phyloP scores from a whole-genome alignment of 2,797 vertebrate genomes.

The Gallirallus australis region DNA sequence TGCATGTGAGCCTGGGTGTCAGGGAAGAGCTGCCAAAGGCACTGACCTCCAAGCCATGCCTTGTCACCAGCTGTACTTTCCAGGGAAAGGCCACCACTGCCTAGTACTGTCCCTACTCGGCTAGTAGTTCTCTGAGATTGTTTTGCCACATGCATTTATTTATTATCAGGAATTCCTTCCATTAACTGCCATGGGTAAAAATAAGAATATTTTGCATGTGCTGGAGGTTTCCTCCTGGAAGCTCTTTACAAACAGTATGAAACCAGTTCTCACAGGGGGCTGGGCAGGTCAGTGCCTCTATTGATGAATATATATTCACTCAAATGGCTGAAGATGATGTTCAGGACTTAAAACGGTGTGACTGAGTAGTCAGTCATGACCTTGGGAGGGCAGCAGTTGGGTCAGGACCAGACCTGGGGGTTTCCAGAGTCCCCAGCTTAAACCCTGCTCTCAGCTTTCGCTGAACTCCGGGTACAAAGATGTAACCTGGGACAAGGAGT shows the following conservation, averaged over 20 bases:
- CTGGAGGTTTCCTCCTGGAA: not conserved
- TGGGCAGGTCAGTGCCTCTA: not conserved
- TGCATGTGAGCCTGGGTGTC: not conserved
- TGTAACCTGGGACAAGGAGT: not conserved
- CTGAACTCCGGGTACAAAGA: fast-evolving
- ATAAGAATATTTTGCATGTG: not conserved
- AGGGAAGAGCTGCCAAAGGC: not conserved
- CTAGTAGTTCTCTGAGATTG: not conserved
- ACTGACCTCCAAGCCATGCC: not conserved
- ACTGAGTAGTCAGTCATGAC: not conserved
- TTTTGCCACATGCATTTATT: not conserved
- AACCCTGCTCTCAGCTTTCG: not conserved
- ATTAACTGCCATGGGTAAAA: not conserved
- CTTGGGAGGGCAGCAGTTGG: not conserved
- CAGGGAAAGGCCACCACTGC: not conserved
- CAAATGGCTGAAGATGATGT: not conserved
- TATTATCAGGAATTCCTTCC: not conserved
- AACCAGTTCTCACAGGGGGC: not conserved
- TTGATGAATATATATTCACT: not conserved
- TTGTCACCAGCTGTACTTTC: fast-evolving
- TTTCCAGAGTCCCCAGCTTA: not conserved
- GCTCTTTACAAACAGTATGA: not conserved
- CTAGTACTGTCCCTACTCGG: not conserved
- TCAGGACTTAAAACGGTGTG: not conserved
- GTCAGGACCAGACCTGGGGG: not conserved